These are phyloP conservation scores for Clarias pachynema DNA, from an alignment of 2,797 vertebrate species.

Conservation along the genomic window DNA sequence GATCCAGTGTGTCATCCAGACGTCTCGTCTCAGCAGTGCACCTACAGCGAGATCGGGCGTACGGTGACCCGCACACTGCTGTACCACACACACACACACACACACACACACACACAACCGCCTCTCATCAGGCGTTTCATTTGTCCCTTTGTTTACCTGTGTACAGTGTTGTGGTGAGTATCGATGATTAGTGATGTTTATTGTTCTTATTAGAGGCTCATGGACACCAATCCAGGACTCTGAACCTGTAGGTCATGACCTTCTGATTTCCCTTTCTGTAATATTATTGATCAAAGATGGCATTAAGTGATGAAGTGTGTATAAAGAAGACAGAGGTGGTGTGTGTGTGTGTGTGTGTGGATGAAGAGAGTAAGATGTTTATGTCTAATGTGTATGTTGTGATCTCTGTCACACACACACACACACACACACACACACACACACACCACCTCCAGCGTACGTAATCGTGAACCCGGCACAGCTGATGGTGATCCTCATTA, in stretches of 20 bases:
- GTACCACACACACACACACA: constrained; percentile 6
- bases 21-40: not conserved
- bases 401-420: constrained; percentile 10
- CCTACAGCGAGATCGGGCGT: not conserved
- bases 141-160: constrained; percentile 51
- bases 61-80: not conserved
- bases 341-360: constrained; percentile 31
- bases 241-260: constrained; percentile 7
- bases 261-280: constrained; percentile 27
- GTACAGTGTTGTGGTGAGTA: constrained; percentile 56
- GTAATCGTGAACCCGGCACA: not conserved
- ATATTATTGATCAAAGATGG: constrained; percentile 11
- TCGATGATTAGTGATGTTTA: constrained; percentile 45
- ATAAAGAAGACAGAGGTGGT: constrained; percentile 25
- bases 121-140: constrained; percentile 30
- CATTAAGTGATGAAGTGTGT: not conserved
- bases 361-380: constrained; percentile 1
- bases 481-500: constrained; percentile 30
- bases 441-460: no score
- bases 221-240: constrained; percentile 17
- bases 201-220: constrained; percentile 15
- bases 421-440: not conserved
- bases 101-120: not conserved
- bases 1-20: not conserved
- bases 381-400: constrained; percentile 21